phyloP scores from a whole-genome alignment of 2,113 vertebrate species.

The Tragulus kanchil region DNA sequence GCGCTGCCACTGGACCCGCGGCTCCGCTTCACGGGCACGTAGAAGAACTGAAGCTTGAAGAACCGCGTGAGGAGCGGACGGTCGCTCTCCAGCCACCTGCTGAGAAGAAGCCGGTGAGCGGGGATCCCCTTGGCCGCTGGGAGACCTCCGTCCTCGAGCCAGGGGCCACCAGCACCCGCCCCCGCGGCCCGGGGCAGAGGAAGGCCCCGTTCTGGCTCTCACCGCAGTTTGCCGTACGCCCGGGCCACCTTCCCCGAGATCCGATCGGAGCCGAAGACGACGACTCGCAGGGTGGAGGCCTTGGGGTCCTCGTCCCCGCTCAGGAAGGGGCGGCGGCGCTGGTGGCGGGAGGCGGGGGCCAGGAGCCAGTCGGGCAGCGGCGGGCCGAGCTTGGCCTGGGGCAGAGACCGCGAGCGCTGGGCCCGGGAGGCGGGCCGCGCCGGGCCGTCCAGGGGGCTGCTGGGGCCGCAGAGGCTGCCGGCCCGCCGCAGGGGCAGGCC shows the following conservation, averaged over 20 bases:
- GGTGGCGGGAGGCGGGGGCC: constrained; percentile 86
- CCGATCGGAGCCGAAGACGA: constrained; percentile 97
- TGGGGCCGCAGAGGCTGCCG: constrained; percentile 92
- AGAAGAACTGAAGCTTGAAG: constrained; percentile 97
- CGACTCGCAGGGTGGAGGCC: constrained; percentile 91
- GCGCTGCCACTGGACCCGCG: constrained; percentile 19
- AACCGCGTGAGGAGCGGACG: constrained; percentile 92
- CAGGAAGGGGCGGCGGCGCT: constrained; percentile 93
- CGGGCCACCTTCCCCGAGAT: constrained; percentile 96
- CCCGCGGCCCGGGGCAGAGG: too few species aligned
- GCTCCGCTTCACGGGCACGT: constrained; percentile 93
- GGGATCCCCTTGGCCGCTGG: too few species aligned
- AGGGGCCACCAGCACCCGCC: accelerated
- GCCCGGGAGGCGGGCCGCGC: constrained; percentile 83
- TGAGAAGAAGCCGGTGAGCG: not conserved
- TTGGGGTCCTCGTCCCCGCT: constrained; percentile 93
- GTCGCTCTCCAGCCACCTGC: constrained; percentile 91
- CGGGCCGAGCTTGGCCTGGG: constrained; percentile 89
- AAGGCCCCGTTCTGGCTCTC: accelerated
- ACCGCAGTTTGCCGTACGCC: constrained; percentile 94
- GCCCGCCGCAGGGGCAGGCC: constrained; percentile 87
- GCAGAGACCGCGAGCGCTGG: constrained; percentile 94
- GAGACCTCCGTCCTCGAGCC: not conserved
- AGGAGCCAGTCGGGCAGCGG: constrained; percentile 72
- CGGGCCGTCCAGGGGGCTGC: constrained; percentile 86